Base-by-base conservation (phyloP, 2,888 invertebrate genomes). In the Coenonympha arcania region DNA sequence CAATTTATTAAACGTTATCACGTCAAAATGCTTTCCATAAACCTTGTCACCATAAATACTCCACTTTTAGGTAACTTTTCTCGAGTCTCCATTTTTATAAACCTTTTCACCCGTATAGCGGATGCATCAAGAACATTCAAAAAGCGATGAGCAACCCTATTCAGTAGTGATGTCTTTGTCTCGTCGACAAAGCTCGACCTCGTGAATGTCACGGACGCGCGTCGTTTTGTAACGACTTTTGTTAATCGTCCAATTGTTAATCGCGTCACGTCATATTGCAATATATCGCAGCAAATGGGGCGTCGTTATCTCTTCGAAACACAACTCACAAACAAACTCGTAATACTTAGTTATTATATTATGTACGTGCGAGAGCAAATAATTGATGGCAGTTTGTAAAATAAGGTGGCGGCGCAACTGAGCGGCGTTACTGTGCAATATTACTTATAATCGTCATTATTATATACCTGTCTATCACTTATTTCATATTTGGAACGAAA, bases 181-280 rank as follows among this genome's bases (percentile, higher is more conserved):
- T 44, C 16, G 11, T 24, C 24, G 24, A 44, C 44, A 44, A 44
- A 18, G 33, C 34, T 55, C 62, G 71, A 69, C 79, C 78, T 76
- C 66, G 72, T 46, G 64, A 79, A 75, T 76, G 78, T 78, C 79
- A 79, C 63, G 79, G 75, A 55, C 70, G 51, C 47, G 61, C 59
- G 31, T 60, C 57, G 67, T 65, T 70, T 68, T 62, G 62, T 61
- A 59, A 67, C 71, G 59, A 64, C 64, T 59, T 66, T 67, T 66
- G 57, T 71, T 69, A 65, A 63, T 66, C 65, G 54, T 63, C 59
- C 59, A 66, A 59, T 56, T 64, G 64, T 63, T 59, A 49, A 43
- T 45, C 33, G 26, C 31, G 28, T 43, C 53, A 54, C 49, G 50
- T 54, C 44, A 34, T 41, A 30, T 40, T 51, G 43, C 34, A 36